Evolutionary conservation across 2,888 invertebrate species (phyloP), one percentile per base, ranked within the genome.

Genomic region (Nomada ferruginata): DNA sequence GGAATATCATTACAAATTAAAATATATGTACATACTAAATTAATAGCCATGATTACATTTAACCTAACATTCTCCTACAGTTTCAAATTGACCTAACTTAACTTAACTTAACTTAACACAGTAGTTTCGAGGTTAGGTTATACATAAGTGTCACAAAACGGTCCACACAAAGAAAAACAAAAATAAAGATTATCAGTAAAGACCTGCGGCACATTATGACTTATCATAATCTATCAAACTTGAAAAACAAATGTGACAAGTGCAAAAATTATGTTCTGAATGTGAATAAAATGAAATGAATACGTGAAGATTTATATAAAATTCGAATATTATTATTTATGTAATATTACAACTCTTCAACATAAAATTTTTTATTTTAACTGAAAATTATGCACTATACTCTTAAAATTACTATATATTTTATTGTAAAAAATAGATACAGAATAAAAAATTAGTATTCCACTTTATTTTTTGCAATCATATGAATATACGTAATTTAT

Each of bases 31-130:
- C 47, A 13, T 60, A 20, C 13, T 52, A 29, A 71, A 23, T 42
- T 36, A 52, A 47, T 18, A 64, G 50, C 36, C 20, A 13, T 47
- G 2, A 15, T 52, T 20, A 42, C 61, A 53, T 53, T 29, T 61
- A 20, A 50, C 18, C 26, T 47, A 47, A 11, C 11, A 47, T 47
- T 47, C 47, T 15, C 13, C 15, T 0, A 3, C 3, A 47, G 47
- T 47, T 65, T 53, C 9, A 26, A 52, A 64, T 13, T 26, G 29
- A 73, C 36, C 53, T 61, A 77, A 23, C 53, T 26, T 29, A 47
- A 44, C 23, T 26, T 29, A 47, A 44, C 23, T 13, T 11, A 66
- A 74, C 15, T 47, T 13, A 15, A 2, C 15, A 23, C 7, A 20
- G n/a, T 5, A 23, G 15, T 52, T n/a, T 57, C 26, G n/a, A 60